phyloP scores from a whole-genome alignment of 1,140 invertebrate species.

The Muscidifurax raptorellus region DNA sequence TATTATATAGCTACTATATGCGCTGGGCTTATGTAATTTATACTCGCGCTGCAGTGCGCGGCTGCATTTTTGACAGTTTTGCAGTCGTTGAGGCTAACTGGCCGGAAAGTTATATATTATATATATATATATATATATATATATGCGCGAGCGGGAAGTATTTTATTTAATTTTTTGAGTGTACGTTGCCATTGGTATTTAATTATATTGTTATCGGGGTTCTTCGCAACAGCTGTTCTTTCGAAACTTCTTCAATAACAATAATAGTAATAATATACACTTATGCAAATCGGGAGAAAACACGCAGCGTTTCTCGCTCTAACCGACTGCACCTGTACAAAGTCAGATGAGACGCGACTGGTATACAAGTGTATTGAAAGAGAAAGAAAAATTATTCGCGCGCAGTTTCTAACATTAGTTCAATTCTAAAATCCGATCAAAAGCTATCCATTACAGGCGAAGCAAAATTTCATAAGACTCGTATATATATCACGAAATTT shows the following conservation, averaged over 20 bases:
- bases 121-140: too few relatives aligned
- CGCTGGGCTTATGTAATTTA: slow-evolving; percentile 4
- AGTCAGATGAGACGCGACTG: too few relatives aligned
- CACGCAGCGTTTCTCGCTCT: background rate
- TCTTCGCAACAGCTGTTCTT: too few relatives aligned
- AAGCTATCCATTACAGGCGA: background rate
- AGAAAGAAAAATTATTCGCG: background rate
- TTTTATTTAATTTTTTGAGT: background rate
- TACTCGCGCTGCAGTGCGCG: background rate
- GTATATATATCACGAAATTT: background rate
- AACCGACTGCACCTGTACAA: too few relatives aligned
- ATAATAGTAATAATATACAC: too few relatives aligned
- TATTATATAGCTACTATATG: background rate
- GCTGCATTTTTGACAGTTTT: background rate
- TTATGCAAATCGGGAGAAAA: background rate
- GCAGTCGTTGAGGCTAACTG: background rate
- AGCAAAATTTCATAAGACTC: background rate
- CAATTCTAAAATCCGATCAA: too few relatives aligned
- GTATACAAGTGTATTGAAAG: too few relatives aligned
- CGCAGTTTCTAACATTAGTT: too few relatives aligned
- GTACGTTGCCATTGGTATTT: background rate
- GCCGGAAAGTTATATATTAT: background rate
- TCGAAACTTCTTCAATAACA: too few relatives aligned
- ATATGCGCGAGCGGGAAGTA: background rate
- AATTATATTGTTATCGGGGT: background rate